phyloP scores from a whole-genome alignment of 2,888 invertebrate species.

The Erannis defoliaria region DNA sequence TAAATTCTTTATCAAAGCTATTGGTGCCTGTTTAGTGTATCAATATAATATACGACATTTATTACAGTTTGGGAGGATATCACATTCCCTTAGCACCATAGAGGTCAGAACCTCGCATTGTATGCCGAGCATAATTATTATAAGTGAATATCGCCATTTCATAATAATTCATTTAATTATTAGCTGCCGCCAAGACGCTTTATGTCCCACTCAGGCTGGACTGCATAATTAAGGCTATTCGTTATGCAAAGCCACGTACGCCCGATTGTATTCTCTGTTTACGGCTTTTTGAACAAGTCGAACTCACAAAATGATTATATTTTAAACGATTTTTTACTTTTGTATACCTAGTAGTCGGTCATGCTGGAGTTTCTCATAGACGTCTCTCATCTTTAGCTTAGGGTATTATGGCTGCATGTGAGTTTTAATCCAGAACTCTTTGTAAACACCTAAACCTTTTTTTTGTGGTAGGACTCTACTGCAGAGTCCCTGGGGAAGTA shows the following conservation, averaged over 20 bases:
- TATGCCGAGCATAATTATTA: constrained; percentile 7
- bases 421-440: no score
- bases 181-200: constrained; percentile 66
- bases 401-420: no score
- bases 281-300: constrained; percentile 32
- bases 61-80: no score
- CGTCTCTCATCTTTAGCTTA: no score
- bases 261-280: constrained; percentile 37
- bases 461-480: no score
- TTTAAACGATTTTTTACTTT: constrained; percentile 11
- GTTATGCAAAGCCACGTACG: constrained; percentile 70
- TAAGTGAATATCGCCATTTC: constrained; percentile 15
- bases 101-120: not conserved
- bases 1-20: no score
- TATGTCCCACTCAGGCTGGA: constrained; percentile 74
- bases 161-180: constrained; percentile 40
- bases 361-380: no score
- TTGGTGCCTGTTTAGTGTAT: no score
- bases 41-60: no score
- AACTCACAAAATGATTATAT: constrained; percentile 22
- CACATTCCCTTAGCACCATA: not conserved
- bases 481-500: no score
- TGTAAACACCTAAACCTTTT: no score
- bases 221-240: constrained; percentile 76
- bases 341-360: no score